These are phyloP conservation scores for Euphydryas editha DNA, from an alignment of 2,888 invertebrate genomes.

Conservation along the genomic window DNA sequence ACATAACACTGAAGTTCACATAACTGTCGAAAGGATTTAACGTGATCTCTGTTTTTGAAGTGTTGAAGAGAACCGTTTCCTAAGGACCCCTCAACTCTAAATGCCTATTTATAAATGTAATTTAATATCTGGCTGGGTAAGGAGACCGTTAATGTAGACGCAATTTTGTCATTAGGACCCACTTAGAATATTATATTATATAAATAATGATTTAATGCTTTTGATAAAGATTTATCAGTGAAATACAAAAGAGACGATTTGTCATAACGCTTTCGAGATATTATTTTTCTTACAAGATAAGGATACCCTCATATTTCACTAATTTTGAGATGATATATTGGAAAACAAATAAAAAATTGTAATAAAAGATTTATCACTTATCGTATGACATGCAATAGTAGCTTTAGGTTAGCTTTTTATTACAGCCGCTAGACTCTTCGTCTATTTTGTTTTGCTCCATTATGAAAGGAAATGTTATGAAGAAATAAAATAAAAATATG, in stretches of 20 bases:
- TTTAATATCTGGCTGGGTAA: slow-evolving; percentile 4
- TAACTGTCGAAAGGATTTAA: slow-evolving; percentile 30
- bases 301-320: too few relatives aligned
- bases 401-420: too few relatives aligned
- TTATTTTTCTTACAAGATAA: too few relatives aligned
- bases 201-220: background rate
- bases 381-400: too few relatives aligned
- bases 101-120: slow-evolving; percentile 34
- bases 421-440: too few relatives aligned
- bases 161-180: background rate
- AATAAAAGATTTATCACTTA: too few relatives aligned
- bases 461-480: too few relatives aligned
- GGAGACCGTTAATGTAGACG: background rate
- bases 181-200: background rate
- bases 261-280: too few relatives aligned
- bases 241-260: background rate
- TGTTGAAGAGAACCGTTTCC: slow-evolving; percentile 30
- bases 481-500: too few relatives aligned
- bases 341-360: too few relatives aligned
- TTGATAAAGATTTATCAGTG: background rate
- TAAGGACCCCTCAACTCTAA: slow-evolving; percentile 35
- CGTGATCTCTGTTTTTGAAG: slow-evolving; percentile 31
- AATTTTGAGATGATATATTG: too few relatives aligned
- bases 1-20: slow-evolving; percentile 12
- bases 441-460: too few relatives aligned